Evolutionary conservation across 2,888 invertebrate species (phyloP).

Genomic region (Heliconius charithonia): DNA sequence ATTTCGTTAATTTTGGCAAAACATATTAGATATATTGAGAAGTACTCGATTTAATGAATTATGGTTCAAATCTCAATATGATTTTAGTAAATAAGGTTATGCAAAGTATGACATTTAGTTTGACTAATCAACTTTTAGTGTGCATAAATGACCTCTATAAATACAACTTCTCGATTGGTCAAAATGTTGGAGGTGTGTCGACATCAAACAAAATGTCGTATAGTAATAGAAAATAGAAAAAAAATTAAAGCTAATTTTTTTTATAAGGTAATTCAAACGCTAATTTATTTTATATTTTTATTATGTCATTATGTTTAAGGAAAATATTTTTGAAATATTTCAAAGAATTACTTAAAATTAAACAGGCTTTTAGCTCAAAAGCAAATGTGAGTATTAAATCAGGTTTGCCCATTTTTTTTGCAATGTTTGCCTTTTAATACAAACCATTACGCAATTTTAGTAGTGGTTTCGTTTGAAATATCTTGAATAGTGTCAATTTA

Average conservation of each 20-base stretch:
- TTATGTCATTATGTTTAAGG: neutral
- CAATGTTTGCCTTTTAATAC: neutral
- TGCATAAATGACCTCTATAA: neutral
- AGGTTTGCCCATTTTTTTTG: neutral
- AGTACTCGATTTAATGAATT: no score
- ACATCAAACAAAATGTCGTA: neutral
- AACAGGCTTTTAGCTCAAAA: neutral
- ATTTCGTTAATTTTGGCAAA: neutral
- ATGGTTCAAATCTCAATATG: no score
- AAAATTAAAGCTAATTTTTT: neutral
- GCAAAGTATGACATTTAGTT: no score
- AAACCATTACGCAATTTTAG: slow-evolving; percentile 1
- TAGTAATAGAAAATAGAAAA: neutral
- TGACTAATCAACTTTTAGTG: neutral
- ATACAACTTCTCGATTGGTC: neutral
- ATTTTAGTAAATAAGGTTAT: no score
- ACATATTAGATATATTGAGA: no score
- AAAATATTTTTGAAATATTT: neutral
- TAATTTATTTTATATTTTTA: neutral
- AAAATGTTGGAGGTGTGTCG: neutral
- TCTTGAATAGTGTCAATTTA: neutral
- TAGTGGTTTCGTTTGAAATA: neutral
- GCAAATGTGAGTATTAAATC: neutral
- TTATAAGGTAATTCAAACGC: neutral
- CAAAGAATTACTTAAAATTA: neutral